A percentile compares a stretch with the other conserved stretches of the same genome.
Evolutionary conservation across 2,797 vertebrate genomes (phyloP).

Genomic region (Chaetophractus vellerosus): DNA sequence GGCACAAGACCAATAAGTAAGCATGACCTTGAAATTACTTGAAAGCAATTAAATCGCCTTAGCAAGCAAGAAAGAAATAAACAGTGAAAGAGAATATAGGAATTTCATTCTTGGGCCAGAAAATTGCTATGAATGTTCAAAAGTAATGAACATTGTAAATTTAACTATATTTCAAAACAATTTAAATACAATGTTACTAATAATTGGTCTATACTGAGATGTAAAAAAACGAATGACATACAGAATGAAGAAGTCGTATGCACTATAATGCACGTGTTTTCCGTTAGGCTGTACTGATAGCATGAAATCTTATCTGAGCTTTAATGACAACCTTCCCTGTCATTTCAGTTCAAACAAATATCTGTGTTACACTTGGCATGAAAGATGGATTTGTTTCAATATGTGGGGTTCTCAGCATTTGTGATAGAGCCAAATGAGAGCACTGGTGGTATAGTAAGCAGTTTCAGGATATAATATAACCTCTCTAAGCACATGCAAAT

Average conservation of each 20-base stretch:
- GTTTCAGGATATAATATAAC: not conserved
- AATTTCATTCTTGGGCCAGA: conserved; percentile 30
- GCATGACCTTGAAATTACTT: conserved; percentile 61
- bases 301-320: conserved; percentile 1
- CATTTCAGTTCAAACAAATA: conserved; percentile 15
- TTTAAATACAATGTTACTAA: conserved; percentile 28
- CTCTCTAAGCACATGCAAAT: conserved; percentile 39
- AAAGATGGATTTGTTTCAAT: conserved; percentile 40
- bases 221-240: not conserved
- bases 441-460: conserved; percentile 17
- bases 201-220: not conserved
- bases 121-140: conserved; percentile 1
- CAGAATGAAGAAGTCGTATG: not conserved
- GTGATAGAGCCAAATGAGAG: not conserved
- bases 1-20: conserved; percentile 33
- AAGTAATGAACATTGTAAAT: not conserved
- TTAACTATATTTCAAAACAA: conserved; percentile 48
- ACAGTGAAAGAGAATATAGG: not conserved
- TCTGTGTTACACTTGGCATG: not conserved
- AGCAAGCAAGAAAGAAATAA: not conserved
- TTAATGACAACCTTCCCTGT: not conserved
- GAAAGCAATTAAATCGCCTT: conserved; percentile 63
- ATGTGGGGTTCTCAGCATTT: not conserved
- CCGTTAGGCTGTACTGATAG: not conserved
- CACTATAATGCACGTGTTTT: not conserved